Evolutionary conservation across 1,140 invertebrate genomes (phyloP), one percentile per base, ranked within the genome.

Genomic region (Drosophila biarmipes): DNA sequence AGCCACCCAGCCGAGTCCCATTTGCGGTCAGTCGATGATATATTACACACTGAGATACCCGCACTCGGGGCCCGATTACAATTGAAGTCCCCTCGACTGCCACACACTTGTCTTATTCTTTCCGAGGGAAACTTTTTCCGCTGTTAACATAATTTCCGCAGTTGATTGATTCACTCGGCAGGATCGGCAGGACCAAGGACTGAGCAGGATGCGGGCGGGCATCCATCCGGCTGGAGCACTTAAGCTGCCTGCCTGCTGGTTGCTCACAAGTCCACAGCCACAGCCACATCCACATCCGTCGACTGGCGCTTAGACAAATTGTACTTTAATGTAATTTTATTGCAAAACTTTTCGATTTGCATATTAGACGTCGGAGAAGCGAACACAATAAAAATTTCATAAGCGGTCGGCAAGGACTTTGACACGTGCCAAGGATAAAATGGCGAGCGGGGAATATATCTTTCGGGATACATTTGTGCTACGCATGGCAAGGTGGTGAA

Each of bases 281-380:
- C 56, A 48, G 46, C 54, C 54, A 45, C 56, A 21, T 52, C 54
- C 54, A 45, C 56, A 48, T 54, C 56, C 51, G 54, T 48, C 38
- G 67, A 71, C 45, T 63, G 59, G 57, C 51, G 78, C 76, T 79
- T 87, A 80, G 84, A 77, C 84, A 89, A 89, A 89, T 89, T 89
- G 84, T 80, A 76, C 84, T 90, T 89, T 89, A 89, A 86, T 86
- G 82, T 86, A 86, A 89, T 89, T 89, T 89, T 89, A 89, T 89
- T 89, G 79, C 76, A 84, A 89, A 89, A 89, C 72, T 89, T 89
- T 89, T 84, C 76, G 78, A 84, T 89, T 89, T 89, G 69, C 84
- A 89, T 84, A 77, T 80, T 75, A 79, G 62, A 73, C 68, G 74
- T 63, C 40, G 29, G 67, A 56, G 35, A 52, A 59, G 62, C 69